Conservation (phyloP, 2,888 invertebrate species). For the Catocala sponsa region DNA sequence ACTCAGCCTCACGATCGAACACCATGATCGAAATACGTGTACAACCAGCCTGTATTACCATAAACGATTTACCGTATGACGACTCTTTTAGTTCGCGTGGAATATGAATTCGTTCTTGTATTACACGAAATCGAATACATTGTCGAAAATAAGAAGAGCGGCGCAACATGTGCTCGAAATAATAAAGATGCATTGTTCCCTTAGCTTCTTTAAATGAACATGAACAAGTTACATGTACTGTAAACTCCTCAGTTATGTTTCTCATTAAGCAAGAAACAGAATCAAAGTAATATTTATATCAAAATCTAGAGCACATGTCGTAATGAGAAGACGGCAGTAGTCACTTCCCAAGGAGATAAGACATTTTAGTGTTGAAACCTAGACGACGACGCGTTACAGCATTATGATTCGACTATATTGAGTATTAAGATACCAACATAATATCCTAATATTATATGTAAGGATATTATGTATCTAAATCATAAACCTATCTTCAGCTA, state of each 20-base stretch:
- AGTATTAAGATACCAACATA: too few relatives aligned
- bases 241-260: slow-evolving; percentile 24
- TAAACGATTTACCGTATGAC: slow-evolving; percentile 80
- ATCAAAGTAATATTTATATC: neutral
- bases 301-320: neutral
- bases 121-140: slow-evolving; percentile 78
- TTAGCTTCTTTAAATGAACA: slow-evolving; percentile 55
- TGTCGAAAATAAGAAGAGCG: slow-evolving; percentile 67
- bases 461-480: too few relatives aligned
- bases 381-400: too few relatives aligned
- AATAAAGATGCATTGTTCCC: slow-evolving; percentile 66
- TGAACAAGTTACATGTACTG: slow-evolving; percentile 23
- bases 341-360: neutral
- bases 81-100: slow-evolving; percentile 80
- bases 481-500: too few relatives aligned
- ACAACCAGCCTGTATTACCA: slow-evolving; percentile 77
- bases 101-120: slow-evolving; percentile 80
- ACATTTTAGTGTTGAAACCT: too few relatives aligned
- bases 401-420: too few relatives aligned
- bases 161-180: slow-evolving; percentile 58
- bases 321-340: neutral
- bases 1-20: slow-evolving; percentile 79
- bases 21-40: slow-evolving; percentile 82
- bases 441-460: too few relatives aligned
- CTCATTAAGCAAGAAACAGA: slow-evolving; percentile 24